Conservation (phyloP, 2,797 vertebrate genomes). For the Gymnodraco acuticeps region DNA sequence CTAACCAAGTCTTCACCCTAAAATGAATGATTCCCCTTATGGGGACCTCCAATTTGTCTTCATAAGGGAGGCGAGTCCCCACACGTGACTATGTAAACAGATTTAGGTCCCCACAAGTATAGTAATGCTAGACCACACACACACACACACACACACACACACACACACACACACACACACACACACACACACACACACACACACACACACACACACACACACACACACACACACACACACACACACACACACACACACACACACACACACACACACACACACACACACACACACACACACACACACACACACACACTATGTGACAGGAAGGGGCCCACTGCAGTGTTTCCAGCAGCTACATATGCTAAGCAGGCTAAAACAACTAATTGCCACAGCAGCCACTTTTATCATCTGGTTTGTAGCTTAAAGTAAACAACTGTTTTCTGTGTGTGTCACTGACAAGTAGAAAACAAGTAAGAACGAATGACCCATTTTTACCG, state of each 20-base stretch:
- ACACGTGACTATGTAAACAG: too few relatives aligned
- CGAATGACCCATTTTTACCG: slow-evolving; percentile 60
- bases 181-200: too few relatives aligned
- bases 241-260: too few relatives aligned
- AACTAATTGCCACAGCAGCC: slow-evolving; percentile 29
- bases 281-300: background rate
- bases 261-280: background rate
- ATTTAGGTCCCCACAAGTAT: too few relatives aligned
- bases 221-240: too few relatives aligned
- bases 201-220: too few relatives aligned
- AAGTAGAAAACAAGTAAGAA: slow-evolving; percentile 57
- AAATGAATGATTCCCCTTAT: too few relatives aligned
- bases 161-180: background rate
- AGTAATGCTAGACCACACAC: too few relatives aligned
- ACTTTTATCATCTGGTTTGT: slow-evolving; percentile 21
- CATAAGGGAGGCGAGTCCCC: too few relatives aligned
- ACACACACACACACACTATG: background rate
- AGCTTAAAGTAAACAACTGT: slow-evolving; percentile 22
- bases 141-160: background rate
- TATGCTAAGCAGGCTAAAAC: slow-evolving; percentile 39
- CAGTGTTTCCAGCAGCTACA: slow-evolving; percentile 24
- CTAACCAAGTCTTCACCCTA: too few relatives aligned
- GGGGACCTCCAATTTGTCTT: too few relatives aligned
- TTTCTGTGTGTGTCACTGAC: slow-evolving; percentile 28
- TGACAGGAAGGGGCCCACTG: slow-evolving; percentile 28